Conservation (phyloP, 2,888 invertebrate species). For the Geophilus truncorum region DNA sequence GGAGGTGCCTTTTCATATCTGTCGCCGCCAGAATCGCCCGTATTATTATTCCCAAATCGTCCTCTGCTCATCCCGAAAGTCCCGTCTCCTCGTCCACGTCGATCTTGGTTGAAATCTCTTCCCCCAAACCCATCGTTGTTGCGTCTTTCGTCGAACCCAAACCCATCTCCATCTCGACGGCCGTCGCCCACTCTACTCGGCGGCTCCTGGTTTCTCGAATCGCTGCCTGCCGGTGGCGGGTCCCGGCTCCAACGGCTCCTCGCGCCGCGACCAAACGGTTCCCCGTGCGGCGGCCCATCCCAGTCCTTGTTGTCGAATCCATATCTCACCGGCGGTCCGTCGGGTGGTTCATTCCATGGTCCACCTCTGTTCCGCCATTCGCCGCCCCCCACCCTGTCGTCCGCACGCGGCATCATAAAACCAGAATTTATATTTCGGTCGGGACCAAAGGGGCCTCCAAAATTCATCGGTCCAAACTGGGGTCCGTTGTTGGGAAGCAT, state of each 20-base stretch:
- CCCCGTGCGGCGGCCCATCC: background rate
- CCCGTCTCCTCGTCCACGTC: background rate
- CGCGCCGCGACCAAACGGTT: background rate
- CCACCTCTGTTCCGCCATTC: background rate
- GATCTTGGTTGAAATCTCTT: background rate
- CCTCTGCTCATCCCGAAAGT: background rate
- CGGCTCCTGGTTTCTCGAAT: too few relatives aligned
- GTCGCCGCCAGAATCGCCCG: background rate
- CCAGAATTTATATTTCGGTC: background rate
- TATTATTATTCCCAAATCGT: background rate
- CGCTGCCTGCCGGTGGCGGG: background rate
- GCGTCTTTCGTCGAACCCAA: background rate
- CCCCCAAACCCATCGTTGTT: background rate
- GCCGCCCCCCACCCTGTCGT: background rate
- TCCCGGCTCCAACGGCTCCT: background rate
- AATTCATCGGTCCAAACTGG: background rate
- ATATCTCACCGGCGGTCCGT: background rate
- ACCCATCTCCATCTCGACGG: background rate
- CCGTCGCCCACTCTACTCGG: background rate
- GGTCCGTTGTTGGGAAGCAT: background rate
- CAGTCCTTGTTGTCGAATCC: constrained; percentile 16
- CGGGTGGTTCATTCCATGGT: background rate
- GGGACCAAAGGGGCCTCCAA: background rate
- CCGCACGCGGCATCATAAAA: background rate
- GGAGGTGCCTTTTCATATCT: background rate